Conservation (phyloP, 2,888 invertebrate species). For the Pollenia amentaria region DNA sequence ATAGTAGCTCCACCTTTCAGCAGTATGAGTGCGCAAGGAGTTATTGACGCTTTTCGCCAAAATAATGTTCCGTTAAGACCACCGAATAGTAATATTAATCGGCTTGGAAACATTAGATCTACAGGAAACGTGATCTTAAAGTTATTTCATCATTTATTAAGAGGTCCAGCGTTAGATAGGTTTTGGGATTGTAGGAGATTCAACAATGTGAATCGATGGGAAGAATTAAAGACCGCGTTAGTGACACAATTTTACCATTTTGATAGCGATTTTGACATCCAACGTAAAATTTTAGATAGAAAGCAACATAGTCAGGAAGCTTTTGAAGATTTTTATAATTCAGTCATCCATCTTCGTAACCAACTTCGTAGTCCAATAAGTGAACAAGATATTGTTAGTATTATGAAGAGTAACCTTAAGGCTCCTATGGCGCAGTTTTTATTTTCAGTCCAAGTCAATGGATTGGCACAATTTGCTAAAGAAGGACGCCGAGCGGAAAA, state of each 20-base stretch:
- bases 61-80: not conserved
- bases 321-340: constrained; percentile 35
- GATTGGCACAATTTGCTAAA: constrained; percentile 1
- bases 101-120: too few species aligned
- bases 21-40: constrained; percentile 12
- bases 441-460: not conserved
- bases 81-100: not conserved
- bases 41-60: not conserved
- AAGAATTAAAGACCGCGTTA: not conserved
- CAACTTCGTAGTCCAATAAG: constrained; percentile 7
- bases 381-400: constrained; percentile 5
- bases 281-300: constrained; percentile 20
- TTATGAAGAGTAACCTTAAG: constrained; percentile 24
- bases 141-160: constrained; percentile 25
- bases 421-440: constrained; percentile 1
- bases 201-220: not conserved
- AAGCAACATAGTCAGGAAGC: not conserved
- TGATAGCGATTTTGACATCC: constrained; percentile 39
- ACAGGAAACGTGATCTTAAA: not conserved
- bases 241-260: not conserved
- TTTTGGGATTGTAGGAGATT: constrained; percentile 27
- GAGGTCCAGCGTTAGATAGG: constrained; percentile 17
- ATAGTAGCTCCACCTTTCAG: constrained; percentile 2
- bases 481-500: constrained; percentile 12
- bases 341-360: not conserved